These are phyloP conservation scores for Nematopogon swammerdamellus DNA, from an alignment of 2,888 invertebrate genomes.

Conservation along the genomic window DNA sequence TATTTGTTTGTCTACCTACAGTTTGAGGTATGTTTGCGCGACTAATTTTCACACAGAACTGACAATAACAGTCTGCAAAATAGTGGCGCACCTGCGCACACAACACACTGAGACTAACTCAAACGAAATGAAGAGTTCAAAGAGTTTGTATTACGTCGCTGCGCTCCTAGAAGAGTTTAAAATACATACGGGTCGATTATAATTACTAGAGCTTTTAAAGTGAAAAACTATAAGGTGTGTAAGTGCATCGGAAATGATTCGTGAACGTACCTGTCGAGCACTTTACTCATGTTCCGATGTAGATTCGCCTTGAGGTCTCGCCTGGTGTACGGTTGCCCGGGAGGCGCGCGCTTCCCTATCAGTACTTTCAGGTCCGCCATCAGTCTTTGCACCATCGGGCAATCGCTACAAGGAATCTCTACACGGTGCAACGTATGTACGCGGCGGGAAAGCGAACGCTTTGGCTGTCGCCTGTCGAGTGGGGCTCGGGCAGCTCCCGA, in stretches of 20 bases:
- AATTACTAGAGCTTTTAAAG: too few relatives aligned
- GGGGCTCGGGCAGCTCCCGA: background rate
- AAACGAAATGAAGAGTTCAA: too few relatives aligned
- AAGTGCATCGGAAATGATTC: background rate
- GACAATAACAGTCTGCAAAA: too few relatives aligned
- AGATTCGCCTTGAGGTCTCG: slow-evolving; percentile 50
- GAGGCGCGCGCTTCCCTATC: slow-evolving; percentile 44
- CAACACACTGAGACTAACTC: too few relatives aligned
- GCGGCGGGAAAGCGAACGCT: background rate
- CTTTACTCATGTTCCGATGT: slow-evolving; percentile 53
- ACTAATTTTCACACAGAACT: too few relatives aligned
- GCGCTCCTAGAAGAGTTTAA: too few relatives aligned
- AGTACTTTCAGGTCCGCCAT: slow-evolving; percentile 55
- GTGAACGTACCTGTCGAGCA: slow-evolving; percentile 45
- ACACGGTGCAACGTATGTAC: slow-evolving; percentile 1
- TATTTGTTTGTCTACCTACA: too few relatives aligned
- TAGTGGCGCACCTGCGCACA: too few relatives aligned
- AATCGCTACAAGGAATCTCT: slow-evolving; percentile 35
- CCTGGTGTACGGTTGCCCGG: slow-evolving; percentile 40
- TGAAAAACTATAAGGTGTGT: too few relatives aligned
- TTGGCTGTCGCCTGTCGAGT: background rate
- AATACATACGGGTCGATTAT: too few relatives aligned
- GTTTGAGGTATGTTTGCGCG: too few relatives aligned
- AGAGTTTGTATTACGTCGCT: too few relatives aligned
- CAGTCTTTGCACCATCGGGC: slow-evolving; percentile 51